phyloP scores from a whole-genome alignment of 2,113 vertebrate species.

The Aegypius monachus region DNA sequence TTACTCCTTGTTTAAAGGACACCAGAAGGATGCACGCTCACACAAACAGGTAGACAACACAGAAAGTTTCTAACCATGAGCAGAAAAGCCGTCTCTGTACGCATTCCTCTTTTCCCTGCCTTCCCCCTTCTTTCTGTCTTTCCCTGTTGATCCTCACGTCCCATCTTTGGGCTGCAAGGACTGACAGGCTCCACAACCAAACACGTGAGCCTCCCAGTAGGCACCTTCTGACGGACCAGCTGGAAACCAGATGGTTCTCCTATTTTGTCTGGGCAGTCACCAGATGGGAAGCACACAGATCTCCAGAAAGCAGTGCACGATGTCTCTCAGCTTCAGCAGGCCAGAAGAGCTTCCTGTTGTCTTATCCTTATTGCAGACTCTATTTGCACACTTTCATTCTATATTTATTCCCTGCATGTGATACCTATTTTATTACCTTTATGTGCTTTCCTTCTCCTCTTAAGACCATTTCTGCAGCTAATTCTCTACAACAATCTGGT shows the following conservation, averaged over 20 bases:
- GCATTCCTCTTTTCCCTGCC: not conserved
- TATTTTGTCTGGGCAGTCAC: conserved; percentile 44
- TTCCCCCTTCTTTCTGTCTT: not conserved
- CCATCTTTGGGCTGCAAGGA: not conserved
- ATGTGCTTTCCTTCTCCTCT: not conserved
- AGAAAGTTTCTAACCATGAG: not conserved
- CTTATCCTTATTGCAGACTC: not conserved
- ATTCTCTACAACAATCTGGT: not conserved
- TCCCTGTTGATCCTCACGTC: not conserved
- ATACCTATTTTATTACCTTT: not conserved
- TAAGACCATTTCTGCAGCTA: not conserved
- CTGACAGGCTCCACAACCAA: not conserved
- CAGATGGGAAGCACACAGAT: conserved; percentile 35
- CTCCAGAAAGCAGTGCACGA: not conserved
- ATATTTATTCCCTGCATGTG: not conserved
- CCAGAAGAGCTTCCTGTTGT: not conserved
- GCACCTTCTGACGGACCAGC: conserved; percentile 23
- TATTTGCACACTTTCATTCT: not conserved
- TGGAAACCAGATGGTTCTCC: conserved; percentile 52
- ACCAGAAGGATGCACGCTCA: not conserved
- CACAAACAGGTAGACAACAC: not conserved
- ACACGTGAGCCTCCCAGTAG: not conserved
- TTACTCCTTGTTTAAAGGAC: not conserved
- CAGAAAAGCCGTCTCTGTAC: not conserved
- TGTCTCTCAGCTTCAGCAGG: not conserved